Conservation (phyloP, 64 coral and sea anemone genomes). For the Stichodactyla helianthus region DNA sequence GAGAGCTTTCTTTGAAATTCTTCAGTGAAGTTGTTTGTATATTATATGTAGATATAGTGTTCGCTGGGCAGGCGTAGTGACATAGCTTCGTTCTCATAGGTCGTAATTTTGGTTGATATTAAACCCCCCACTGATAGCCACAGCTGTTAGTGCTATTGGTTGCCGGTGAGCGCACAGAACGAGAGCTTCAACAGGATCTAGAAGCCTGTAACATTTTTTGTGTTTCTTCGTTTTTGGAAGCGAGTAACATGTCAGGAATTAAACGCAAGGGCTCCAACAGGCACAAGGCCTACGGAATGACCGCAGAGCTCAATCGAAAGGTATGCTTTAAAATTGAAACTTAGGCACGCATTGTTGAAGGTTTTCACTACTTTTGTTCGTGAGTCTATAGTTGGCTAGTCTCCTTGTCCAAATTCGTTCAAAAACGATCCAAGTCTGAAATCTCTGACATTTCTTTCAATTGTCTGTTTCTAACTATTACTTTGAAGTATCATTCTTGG, state of each 20-base stretch:
- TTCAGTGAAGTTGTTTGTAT: neutral
- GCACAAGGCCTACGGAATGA: neutral
- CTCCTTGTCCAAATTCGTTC: too few species aligned
- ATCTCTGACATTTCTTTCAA: too few species aligned
- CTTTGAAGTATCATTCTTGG: neutral
- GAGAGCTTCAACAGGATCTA: neutral
- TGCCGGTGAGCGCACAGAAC: neutral
- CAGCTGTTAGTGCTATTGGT: neutral
- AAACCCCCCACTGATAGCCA: neutral
- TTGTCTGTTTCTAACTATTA: too few species aligned
- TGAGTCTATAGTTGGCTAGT: too few species aligned
- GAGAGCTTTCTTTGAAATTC: neutral
- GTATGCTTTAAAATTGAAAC: neutral
- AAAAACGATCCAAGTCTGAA: neutral
- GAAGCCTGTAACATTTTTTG: neutral
- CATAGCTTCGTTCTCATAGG: neutral
- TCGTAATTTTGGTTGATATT: neutral
- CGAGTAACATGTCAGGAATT: neutral
- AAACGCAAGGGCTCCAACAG: constrained; percentile 3
- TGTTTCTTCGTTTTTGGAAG: neutral
- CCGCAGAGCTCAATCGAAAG: constrained; percentile 1
- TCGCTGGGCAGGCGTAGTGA: neutral
- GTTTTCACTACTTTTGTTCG: too few species aligned
- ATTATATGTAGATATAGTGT: neutral
- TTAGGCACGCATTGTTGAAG: neutral